Conservation (phyloP, 1,140 invertebrate species). For the Whitmania pigra region DNA sequence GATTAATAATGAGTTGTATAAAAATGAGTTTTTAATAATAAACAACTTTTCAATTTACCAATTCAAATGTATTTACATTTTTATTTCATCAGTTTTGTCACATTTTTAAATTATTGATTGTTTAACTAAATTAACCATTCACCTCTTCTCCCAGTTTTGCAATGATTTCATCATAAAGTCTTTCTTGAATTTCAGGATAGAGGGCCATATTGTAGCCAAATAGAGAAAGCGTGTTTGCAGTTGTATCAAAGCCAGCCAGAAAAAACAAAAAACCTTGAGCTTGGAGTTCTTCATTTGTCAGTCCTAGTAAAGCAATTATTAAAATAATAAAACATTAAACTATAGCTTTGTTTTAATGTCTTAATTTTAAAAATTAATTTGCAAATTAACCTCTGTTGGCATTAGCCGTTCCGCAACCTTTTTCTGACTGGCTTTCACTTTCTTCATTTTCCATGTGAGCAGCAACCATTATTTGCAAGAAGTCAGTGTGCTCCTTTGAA, state of each 20-base stretch:
- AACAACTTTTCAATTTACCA: no score
- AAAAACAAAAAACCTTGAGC: conserved; percentile 54
- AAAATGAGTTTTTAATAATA: no score
- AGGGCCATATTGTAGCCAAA: conserved; percentile 47
- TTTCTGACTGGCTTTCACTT: neutral
- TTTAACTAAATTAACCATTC: no score
- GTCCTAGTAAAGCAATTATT: no score
- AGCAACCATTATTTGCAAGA: conserved; percentile 29
- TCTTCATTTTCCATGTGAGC: conserved; percentile 17
- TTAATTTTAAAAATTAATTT: no score
- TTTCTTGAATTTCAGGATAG: conserved; percentile 47
- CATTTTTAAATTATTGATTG: no score
- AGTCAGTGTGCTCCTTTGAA: conserved; percentile 24
- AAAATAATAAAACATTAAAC: no score
- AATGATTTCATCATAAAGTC: conserved; percentile 45
- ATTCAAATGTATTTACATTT: no score
- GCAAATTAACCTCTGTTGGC: no score
- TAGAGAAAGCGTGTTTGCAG: conserved; percentile 45
- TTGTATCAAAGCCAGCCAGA: conserved; percentile 52
- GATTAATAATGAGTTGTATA: no score
- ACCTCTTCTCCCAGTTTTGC: conserved; percentile 11
- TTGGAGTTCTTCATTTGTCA: conserved; percentile 44
- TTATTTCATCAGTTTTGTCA: no score
- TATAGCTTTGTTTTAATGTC: no score
- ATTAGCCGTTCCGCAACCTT: neutral